These are phyloP conservation scores for Bellardia bayeri DNA, from an alignment of 2,888 invertebrate genomes.

Conservation along the genomic window DNA sequence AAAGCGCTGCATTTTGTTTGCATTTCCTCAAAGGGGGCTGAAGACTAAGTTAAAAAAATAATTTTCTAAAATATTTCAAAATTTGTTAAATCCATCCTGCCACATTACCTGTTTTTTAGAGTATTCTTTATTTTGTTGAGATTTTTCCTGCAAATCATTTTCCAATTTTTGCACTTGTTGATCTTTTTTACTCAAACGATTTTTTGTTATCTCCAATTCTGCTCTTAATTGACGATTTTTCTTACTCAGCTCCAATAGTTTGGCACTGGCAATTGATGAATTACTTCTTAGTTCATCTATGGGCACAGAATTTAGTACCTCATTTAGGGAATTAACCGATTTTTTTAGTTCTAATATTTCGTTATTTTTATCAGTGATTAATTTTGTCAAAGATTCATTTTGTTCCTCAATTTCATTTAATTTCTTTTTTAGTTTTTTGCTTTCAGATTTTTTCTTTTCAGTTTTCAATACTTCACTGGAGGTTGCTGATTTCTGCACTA, in stretches of 20 bases:
- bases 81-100: neutral
- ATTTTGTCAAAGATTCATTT: conserved; percentile 78
- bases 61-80: neutral
- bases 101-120: conserved; percentile 57
- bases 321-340: conserved; percentile 80
- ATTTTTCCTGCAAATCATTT: conserved; percentile 76
- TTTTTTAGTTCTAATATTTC: conserved; percentile 80
- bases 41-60: conserved; percentile 58
- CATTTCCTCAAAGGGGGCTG: conserved; percentile 85
- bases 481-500: conserved; percentile 46
- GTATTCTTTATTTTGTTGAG: conserved; percentile 69
- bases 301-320: conserved; percentile 81
- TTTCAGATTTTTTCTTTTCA: conserved; percentile 74
- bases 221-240: conserved; percentile 81
- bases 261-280: conserved; percentile 80
- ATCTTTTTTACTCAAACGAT: conserved; percentile 78
- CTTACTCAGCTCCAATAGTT: conserved; percentile 82
- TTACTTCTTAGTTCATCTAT: conserved; percentile 81
- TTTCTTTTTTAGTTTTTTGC: conserved; percentile 78
- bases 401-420: conserved; percentile 77
- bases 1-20: conserved; percentile 84
- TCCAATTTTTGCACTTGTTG: conserved; percentile 77
- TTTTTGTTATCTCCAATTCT: conserved; percentile 80
- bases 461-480: conserved; percentile 60
- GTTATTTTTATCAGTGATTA: conserved; percentile 78